phyloP scores from a whole-genome alignment of 2,888 invertebrate genomes.

The Dasypolia templi region DNA sequence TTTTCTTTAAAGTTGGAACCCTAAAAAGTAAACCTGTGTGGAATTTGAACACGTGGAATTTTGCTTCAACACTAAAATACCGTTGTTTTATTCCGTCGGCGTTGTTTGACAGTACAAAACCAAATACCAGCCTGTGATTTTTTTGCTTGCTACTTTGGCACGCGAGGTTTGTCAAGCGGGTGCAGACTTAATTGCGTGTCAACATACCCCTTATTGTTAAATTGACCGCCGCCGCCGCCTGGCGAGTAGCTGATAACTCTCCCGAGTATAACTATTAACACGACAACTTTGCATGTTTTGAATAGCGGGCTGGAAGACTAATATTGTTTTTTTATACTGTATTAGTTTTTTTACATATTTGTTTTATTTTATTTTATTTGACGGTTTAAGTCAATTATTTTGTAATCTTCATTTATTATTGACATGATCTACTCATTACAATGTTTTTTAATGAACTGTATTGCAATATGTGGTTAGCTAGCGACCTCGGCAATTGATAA shows the following conservation, averaged over 20 bases:
- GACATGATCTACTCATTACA: too few relatives aligned
- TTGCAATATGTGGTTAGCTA: too few relatives aligned
- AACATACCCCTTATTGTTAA: constrained; percentile 72
- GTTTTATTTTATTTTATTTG: too few relatives aligned
- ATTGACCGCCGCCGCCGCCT: constrained; percentile 65
- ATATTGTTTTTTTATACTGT: too few relatives aligned
- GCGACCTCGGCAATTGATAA: too few relatives aligned
- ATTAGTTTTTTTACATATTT: too few relatives aligned
- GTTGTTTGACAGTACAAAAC: constrained; percentile 43
- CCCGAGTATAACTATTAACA: constrained; percentile 49
- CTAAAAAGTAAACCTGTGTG: constrained; percentile 5
- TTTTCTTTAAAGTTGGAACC: neutral
- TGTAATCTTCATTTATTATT: too few relatives aligned
- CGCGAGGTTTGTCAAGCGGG: constrained; percentile 67
- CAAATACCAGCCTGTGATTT: constrained; percentile 58
- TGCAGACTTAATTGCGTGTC: constrained; percentile 75
- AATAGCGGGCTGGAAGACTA: constrained; percentile 22
- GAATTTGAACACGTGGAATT: constrained; percentile 31
- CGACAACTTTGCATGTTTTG: constrained; percentile 47
- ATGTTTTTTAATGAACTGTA: too few relatives aligned
- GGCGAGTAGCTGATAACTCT: constrained; percentile 52
- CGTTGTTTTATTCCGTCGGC: constrained; percentile 30
- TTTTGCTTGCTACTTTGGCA: constrained; percentile 60
- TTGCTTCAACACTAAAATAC: constrained; percentile 27
- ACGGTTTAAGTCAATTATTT: too few relatives aligned